Base-by-base conservation (phyloP, 2,113 vertebrate species). In the Rhinogobius similis region DNA sequence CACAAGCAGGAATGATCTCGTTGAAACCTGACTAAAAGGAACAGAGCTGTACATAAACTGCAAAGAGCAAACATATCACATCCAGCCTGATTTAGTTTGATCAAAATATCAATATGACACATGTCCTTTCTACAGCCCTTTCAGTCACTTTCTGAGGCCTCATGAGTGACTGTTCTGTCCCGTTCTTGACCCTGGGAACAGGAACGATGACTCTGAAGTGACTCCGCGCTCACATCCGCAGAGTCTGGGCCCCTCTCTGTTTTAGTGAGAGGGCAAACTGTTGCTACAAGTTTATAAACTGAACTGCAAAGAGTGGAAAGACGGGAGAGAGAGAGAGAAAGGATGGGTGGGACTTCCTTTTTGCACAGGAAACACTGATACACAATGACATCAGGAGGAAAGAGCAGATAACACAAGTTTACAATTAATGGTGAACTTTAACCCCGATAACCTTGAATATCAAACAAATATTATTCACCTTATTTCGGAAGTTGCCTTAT, bases 331-430 rank as follows among this genome's bases (percentile, higher is more conserved):
- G 46, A n/a, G 41, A 72, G n/a, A 65, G 24, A 68, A 77, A 87
- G 83, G 84, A 87, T 87, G 87, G 79, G 84, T 82, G 83, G 82
- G 67, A 86, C 87, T 88, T 90, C 90, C 88, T 87, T 41, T 55
- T 7, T 38, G 44, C 8, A 46, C 77, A 87, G 79, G 84, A 90
- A 82, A 78, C 16, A 52, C 52, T 72, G 58, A 83, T 65, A 70
- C 21, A 72, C 66, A 78, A 75, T 27, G 67, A 79, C 39, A 65
- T 61, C 59, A 53, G 62, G 3, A 73, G 48, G 36, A 62, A 41
- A 55, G 65, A 14, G 13, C n/a, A 61, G 65, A 78, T 69, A 52
- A 32, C 43, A 52, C 10, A 50, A 2, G 32, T 77, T 50, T 23
- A 58, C 13, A 20, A 38, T 48, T n/a, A 41, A 64, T 39, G 29